Base-by-base conservation (phyloP, 2,113 vertebrate species). In the Barbus barbus region DNA sequence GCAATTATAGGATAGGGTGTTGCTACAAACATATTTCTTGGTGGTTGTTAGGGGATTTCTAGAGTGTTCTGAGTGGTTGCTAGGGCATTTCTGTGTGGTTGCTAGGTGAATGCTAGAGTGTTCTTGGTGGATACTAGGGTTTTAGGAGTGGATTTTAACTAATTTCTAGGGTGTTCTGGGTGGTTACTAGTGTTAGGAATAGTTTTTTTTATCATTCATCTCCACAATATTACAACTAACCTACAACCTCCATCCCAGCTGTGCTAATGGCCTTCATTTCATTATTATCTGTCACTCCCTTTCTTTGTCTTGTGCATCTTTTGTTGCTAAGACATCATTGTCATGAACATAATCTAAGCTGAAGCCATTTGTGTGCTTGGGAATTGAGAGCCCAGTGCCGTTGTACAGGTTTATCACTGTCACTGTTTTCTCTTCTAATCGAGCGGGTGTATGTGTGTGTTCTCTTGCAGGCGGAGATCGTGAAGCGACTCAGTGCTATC, bases 401-500 rank as follows among this genome's bases (percentile, higher is more conserved):
- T 75, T 79, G 83, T 78, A 84, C 75, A 72, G 26, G 48, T 84
- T 79, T 80, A 80, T 78, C 51, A 84, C 67, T 81, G 71, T 85
- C 46, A 78, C 6, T 76, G 26, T 77, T 82, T 69, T 67, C n/a
- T 81, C 33, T 41, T 65, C 28, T 67, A 78, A 69, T 14, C 22
- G 22, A 58, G 53, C 38, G 28, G 3, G 14, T 80, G 77, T 58
- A 38, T n/a, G 28, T 51, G 38, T 84, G 78, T 82, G 38, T 60
- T 90, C 72, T 89, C 71, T 82, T 84, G 8, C 91, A 98, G 96
- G 96, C 96, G 0, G 96, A 97, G 94, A 97, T 99, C 16, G 97
- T 97, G 88, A 98, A 99, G 91, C 94, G 97, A 4, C 95, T 97
- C 91, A 97, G 95, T 48, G 96, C 96, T 46, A 97, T 98, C 93